Conservation (phyloP, 2,888 invertebrate species). For the Catocala nupta region DNA sequence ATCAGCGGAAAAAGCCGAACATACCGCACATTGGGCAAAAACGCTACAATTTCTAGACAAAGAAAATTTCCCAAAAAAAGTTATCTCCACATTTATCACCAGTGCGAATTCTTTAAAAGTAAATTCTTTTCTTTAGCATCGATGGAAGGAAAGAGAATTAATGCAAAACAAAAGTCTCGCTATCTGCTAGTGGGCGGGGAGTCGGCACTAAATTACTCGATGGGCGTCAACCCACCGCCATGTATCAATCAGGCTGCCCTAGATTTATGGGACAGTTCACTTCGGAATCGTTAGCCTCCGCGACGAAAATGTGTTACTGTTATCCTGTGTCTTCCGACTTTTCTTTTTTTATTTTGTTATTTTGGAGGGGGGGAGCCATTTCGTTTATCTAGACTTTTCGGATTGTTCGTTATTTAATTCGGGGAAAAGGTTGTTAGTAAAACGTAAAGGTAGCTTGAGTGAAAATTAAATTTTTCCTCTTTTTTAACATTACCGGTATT, state of each 20-base stretch:
- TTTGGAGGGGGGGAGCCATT: slow-evolving; percentile 41
- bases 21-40: slow-evolving; percentile 41
- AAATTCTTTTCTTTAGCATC: slow-evolving; percentile 58
- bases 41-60: slow-evolving; percentile 36
- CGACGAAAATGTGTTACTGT: slow-evolving; percentile 85
- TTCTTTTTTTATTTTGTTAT: slow-evolving; percentile 60
- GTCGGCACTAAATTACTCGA: slow-evolving; percentile 89
- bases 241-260: slow-evolving; percentile 85
- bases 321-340: slow-evolving; percentile 74
- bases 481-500: too few species aligned
- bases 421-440: slow-evolving; percentile 12
- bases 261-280: slow-evolving; percentile 87
- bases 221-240: slow-evolving; percentile 88
- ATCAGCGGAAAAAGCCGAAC: slow-evolving; percentile 9
- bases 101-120: slow-evolving; percentile 54
- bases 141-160: slow-evolving; percentile 78
- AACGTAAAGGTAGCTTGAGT: neutral
- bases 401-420: slow-evolving; percentile 39
- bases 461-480: too few species aligned
- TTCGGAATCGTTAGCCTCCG: slow-evolving; percentile 85
- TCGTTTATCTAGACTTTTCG: slow-evolving; percentile 41
- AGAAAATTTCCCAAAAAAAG: slow-evolving; percentile 40
- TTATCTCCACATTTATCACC: slow-evolving; percentile 54
- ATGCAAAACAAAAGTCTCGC: slow-evolving; percentile 86
- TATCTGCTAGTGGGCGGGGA: slow-evolving; percentile 87